Evolutionary conservation across 2,113 vertebrate genomes (phyloP).

Genomic region (Caretta caretta): DNA sequence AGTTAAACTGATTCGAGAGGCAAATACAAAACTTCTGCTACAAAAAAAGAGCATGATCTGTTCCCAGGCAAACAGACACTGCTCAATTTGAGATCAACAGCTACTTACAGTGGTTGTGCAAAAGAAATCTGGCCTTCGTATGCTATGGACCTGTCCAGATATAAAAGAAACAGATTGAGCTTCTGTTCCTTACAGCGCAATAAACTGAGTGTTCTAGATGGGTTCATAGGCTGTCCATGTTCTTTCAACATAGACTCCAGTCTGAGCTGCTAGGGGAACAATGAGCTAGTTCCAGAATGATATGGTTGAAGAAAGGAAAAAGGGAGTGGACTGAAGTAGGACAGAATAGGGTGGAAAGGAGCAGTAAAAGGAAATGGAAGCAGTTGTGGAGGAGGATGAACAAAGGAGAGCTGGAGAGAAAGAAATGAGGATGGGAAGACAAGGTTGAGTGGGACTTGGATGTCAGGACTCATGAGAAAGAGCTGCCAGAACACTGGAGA

Average conservation of each 20-base stretch:
- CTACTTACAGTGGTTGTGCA: neutral
- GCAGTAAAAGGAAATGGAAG: neutral
- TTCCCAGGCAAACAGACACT: neutral
- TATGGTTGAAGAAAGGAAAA: neutral
- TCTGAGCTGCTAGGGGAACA: neutral
- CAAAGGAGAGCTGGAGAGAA: neutral
- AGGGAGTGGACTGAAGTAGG: neutral
- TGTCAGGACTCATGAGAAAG: neutral
- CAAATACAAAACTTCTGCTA: rapidly evolving
- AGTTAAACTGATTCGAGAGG: rapidly evolving
- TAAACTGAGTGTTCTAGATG: neutral
- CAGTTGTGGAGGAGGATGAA: neutral
- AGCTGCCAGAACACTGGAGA: neutral
- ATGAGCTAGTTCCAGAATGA: neutral
- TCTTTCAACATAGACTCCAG: neutral
- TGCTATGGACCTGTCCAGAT: neutral
- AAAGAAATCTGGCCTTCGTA: neutral
- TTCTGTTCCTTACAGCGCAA: neutral
- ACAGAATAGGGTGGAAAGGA: neutral
- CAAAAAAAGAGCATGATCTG: rapidly evolving
- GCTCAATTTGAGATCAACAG: neutral
- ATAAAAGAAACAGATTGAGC: neutral
- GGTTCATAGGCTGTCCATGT: neutral
- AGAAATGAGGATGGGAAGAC: neutral
- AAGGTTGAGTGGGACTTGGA: neutral